Evolutionary conservation across 2,113 vertebrate genomes (phyloP).

Genomic region (Dasyornis broadbenti): DNA sequence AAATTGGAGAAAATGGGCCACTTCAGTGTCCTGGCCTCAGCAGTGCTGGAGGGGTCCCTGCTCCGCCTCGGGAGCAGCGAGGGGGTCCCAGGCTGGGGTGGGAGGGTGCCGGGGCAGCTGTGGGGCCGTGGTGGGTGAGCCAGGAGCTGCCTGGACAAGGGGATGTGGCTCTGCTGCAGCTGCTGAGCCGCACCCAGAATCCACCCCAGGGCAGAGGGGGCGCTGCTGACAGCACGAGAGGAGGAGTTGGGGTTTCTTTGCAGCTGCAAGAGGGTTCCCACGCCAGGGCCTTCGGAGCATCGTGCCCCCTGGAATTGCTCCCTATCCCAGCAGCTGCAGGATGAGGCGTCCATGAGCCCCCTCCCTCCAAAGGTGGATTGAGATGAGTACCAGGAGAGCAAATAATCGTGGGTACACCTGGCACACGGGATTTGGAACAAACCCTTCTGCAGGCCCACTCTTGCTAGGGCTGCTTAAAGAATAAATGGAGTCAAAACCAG

Average conservation of each 20-base stretch:
- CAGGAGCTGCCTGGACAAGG: fast-evolving
- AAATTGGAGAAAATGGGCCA: fast-evolving
- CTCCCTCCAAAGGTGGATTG: not conserved
- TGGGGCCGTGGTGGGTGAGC: not conserved
- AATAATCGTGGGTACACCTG: not conserved
- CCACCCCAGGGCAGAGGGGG: not conserved
- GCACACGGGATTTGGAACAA: not conserved
- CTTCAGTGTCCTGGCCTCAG: not conserved
- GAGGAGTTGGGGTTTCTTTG: not conserved
- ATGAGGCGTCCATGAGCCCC: not conserved
- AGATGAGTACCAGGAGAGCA: conserved; percentile 2
- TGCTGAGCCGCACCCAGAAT: fast-evolving
- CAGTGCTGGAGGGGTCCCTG: fast-evolving
- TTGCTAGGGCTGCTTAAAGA: conserved; percentile 43
- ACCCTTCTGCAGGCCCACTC: conserved; percentile 30
- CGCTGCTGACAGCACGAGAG: fast-evolving
- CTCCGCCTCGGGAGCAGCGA: fast-evolving
- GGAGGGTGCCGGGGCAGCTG: not conserved
- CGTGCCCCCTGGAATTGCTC: fast-evolving
- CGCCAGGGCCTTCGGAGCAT: not conserved
- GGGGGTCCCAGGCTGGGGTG: fast-evolving
- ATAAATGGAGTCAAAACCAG: conserved; percentile 61
- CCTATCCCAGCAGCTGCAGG: fast-evolving
- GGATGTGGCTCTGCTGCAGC: not conserved
- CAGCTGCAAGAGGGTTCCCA: not conserved